Percentiles rank a stretch among this genome's conserved stretches.
phyloP scores from a whole-genome alignment of 2,113 vertebrate species.

The Zosterops pallidus region DNA sequence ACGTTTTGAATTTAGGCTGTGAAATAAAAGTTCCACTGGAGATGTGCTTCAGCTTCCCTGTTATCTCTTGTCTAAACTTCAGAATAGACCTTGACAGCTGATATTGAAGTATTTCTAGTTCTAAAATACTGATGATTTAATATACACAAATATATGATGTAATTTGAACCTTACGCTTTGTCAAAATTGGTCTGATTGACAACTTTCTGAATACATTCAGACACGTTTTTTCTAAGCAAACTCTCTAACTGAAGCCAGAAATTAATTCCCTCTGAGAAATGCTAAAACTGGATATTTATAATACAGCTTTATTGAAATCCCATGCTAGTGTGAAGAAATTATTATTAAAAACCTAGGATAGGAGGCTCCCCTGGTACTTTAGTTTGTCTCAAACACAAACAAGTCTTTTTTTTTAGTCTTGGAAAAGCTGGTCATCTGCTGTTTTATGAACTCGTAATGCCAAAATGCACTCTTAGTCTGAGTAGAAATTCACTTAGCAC shows the following conservation, averaged over 20 bases:
- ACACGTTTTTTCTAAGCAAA: background rate
- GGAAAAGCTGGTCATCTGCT: background rate
- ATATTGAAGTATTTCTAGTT: background rate
- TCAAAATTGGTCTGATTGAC: background rate
- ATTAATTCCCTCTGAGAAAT: background rate
- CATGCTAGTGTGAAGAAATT: background rate
- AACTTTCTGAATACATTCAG: background rate
- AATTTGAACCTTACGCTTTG: background rate
- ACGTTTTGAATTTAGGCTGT: background rate
- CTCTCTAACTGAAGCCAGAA: background rate
- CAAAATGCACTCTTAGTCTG: background rate
- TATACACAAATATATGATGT: background rate
- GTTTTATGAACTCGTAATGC: background rate
- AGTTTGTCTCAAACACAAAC: background rate
- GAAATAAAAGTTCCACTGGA: background rate
- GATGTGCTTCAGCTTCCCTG: background rate
- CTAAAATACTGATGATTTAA: background rate
- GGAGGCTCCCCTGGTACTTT: background rate
- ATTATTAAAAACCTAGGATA: background rate
- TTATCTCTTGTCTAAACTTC: background rate
- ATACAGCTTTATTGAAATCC: background rate
- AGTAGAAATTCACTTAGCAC: background rate
- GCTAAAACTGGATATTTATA: background rate
- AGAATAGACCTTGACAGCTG: background rate
- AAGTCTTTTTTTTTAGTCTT: background rate